These are phyloP conservation scores for Oligia strigilis DNA, from an alignment of 2,888 invertebrate genomes.

Conservation along the genomic window DNA sequence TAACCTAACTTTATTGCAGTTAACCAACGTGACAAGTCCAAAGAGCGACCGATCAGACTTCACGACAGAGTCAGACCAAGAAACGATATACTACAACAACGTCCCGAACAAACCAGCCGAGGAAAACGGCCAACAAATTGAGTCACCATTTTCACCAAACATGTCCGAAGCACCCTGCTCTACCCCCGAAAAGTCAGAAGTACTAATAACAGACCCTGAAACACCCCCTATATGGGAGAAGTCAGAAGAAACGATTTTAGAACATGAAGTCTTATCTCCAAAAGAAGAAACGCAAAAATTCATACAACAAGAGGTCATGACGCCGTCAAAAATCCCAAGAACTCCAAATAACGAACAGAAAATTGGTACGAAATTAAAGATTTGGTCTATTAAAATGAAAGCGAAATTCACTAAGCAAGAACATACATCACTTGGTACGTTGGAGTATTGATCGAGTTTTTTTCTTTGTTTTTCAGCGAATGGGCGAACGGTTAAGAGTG, in stretches of 20 bases:
- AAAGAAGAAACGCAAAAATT: slow-evolving; percentile 45
- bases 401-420: slow-evolving; percentile 65
- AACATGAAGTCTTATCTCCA: slow-evolving; percentile 17
- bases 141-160: slow-evolving; percentile 36
- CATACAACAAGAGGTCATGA: slow-evolving; percentile 37
- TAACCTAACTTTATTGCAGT: slow-evolving; percentile 72
- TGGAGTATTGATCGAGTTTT: slow-evolving; percentile 51
- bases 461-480: slow-evolving; percentile 79
- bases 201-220: slow-evolving; percentile 8
- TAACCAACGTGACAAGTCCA: slow-evolving; percentile 80
- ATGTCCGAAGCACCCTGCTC: slow-evolving; percentile 55
- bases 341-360: slow-evolving; percentile 75
- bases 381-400: slow-evolving; percentile 71
- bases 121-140: slow-evolving; percentile 19
- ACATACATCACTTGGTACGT: slow-evolving; percentile 60
- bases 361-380: slow-evolving; percentile 80
- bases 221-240: slow-evolving; percentile 11
- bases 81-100: slow-evolving; percentile 66
- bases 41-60: slow-evolving; percentile 78
- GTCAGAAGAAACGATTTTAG: slow-evolving; percentile 9
- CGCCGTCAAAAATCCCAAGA: slow-evolving; percentile 63
- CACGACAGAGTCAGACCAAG: slow-evolving; percentile 79
- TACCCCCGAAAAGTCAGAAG: slow-evolving; percentile 52
- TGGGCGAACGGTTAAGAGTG: slow-evolving; percentile 77
- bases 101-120: slow-evolving; percentile 28